Percentiles rank a stretch among this genome's conserved stretches.
phyloP scores from a whole-genome alignment of 2,888 invertebrate genomes.

The Agapostemon virescens region DNA sequence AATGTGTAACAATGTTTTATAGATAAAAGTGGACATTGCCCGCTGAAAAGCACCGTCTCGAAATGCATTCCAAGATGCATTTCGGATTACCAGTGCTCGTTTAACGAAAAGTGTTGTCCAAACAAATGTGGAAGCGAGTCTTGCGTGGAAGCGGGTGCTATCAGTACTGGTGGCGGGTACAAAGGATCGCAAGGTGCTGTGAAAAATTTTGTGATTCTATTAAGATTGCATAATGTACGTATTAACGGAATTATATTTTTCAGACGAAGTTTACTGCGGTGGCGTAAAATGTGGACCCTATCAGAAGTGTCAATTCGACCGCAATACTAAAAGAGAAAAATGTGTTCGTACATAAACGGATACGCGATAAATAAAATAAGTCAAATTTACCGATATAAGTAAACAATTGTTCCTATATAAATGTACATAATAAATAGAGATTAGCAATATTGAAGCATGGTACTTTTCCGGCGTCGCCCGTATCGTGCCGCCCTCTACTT shows the following conservation, averaged over 20 bases:
- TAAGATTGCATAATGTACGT: not conserved
- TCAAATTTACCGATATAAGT: no score
- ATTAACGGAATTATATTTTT: slow-evolving; percentile 45
- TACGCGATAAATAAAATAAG: not conserved
- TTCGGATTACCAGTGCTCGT: slow-evolving; percentile 85
- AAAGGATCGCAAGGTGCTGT: slow-evolving; percentile 72
- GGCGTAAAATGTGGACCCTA: slow-evolving; percentile 86
- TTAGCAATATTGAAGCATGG: no score
- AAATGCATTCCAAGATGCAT: slow-evolving; percentile 86
- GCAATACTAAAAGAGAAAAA: slow-evolving; percentile 84
- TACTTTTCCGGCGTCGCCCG: no score
- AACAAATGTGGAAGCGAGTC: slow-evolving; percentile 87
- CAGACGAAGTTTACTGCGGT: slow-evolving; percentile 84
- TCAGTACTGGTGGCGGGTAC: slow-evolving; percentile 76
- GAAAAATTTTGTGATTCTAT: not conserved
- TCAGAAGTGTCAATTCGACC: slow-evolving; percentile 87
- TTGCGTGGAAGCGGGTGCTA: slow-evolving; percentile 82
- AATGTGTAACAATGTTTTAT: not conserved
- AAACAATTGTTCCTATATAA: no score
- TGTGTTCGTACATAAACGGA: slow-evolving; percentile 81
- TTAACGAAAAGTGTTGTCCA: slow-evolving; percentile 86
- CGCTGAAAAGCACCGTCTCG: slow-evolving; percentile 84
- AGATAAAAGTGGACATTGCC: slow-evolving; percentile 82
- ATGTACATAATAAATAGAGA: no score
- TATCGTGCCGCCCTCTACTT: no score